Conservation (phyloP, 2,113 vertebrate species). For the Tragulus kanchil region DNA sequence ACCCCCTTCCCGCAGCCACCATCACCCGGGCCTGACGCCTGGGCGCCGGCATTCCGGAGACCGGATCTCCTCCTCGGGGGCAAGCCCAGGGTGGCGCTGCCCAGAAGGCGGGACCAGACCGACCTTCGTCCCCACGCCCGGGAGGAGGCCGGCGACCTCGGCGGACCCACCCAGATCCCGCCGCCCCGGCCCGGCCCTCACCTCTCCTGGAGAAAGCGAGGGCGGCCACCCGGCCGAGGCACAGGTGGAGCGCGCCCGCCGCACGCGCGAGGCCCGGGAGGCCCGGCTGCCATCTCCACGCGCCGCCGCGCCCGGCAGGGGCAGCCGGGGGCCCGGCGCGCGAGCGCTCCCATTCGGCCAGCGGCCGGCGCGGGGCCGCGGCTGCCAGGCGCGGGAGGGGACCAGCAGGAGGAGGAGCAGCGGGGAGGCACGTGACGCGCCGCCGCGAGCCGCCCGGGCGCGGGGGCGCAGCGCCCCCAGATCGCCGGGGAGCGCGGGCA, state of each 20-base stretch:
- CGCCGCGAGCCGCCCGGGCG: background rate
- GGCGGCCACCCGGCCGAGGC: background rate
- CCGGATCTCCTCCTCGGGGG: fast-evolving
- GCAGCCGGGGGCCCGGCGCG: background rate
- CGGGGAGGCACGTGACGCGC: background rate
- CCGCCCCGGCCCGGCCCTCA: conserved; percentile 8
- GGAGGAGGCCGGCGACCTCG: background rate
- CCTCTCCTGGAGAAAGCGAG: conserved; percentile 61
- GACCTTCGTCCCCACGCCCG: background rate
- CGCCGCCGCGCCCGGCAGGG: background rate
- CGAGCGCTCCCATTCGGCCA: conserved; percentile 50
- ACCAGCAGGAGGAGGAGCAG: conserved; percentile 71
- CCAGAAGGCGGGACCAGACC: background rate
- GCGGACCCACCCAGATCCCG: background rate
- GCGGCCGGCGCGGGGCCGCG: conserved; percentile 51
- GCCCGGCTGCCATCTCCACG: background rate
- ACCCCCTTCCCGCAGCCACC: background rate
- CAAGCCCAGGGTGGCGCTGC: no score
- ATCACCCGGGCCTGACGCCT: fast-evolving
- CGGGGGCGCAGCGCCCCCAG: background rate
- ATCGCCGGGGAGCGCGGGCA: background rate
- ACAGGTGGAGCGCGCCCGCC: background rate
- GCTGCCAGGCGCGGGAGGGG: conserved; percentile 62
- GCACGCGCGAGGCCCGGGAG: background rate
- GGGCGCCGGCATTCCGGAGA: background rate